A percentile compares a stretch with the other conserved stretches of the same genome.
These are phyloP conservation scores for Theocolax elegans DNA, from an alignment of 1,140 invertebrate genomes.

Conservation along the genomic window DNA sequence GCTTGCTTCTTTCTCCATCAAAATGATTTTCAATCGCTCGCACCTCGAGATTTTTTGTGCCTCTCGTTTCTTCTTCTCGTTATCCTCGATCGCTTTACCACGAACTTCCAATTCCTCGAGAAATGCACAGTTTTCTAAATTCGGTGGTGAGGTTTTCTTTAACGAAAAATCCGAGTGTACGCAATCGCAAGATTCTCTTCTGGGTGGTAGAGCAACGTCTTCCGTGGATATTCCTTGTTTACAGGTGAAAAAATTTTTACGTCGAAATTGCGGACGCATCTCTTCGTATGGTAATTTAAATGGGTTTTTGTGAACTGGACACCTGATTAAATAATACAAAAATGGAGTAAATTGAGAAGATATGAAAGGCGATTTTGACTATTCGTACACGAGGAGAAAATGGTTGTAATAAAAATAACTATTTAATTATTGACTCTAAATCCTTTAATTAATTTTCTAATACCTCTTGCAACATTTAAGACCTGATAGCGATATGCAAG, in stretches of 20 bases:
- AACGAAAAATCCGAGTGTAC: neutral
- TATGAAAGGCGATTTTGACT: too few relatives aligned
- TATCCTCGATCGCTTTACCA: neutral
- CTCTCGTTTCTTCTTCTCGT: too few relatives aligned
- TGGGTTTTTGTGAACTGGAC: neutral
- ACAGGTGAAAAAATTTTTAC: constrained; percentile 25
- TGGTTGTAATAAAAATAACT: too few relatives aligned
- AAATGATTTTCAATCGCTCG: neutral
- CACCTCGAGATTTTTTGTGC: neutral
- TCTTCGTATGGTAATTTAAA: constrained; percentile 36
- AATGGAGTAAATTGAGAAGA: too few relatives aligned
- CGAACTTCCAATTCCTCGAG: neutral
- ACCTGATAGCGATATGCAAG: too few relatives aligned
- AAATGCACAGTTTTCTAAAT: neutral
- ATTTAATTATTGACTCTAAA: too few relatives aligned
- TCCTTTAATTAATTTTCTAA: too few relatives aligned
- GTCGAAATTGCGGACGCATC: constrained; percentile 27
- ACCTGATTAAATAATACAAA: neutral
- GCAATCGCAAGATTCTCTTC: neutral
- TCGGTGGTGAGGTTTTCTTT: neutral
- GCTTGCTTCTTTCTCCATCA: neutral
- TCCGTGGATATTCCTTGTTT: constrained; percentile 9
- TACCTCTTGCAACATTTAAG: too few relatives aligned
- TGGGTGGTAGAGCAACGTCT: neutral
- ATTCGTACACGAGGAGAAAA: too few relatives aligned